Evolutionary conservation across 2,113 vertebrate genomes (phyloP).

Genomic region (Nothoprocta pentlandii): DNA sequence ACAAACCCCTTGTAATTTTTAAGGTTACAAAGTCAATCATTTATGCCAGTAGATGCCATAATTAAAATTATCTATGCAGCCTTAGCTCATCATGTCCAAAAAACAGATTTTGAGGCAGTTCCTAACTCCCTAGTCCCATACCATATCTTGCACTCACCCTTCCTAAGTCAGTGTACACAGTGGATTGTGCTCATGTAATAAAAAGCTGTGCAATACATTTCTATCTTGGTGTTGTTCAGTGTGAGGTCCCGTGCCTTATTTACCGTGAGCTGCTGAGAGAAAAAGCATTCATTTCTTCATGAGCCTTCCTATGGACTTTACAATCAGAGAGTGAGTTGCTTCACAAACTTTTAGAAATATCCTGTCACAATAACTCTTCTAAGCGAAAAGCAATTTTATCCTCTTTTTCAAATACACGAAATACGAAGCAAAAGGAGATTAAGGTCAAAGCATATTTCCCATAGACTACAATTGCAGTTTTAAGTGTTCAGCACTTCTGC

Average conservation of each 20-base stretch:
- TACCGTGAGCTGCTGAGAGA: rapidly evolving
- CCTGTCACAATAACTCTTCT: neutral
- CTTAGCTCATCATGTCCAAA: neutral
- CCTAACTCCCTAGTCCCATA: rapidly evolving
- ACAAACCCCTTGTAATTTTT: neutral
- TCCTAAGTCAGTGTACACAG: rapidly evolving
- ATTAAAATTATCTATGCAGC: neutral
- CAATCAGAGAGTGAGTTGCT: rapidly evolving
- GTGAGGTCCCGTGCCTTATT: neutral
- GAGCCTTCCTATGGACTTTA: neutral
- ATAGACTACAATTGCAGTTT: neutral
- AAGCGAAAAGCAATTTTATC: neutral
- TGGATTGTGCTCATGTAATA: neutral
- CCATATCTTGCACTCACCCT: rapidly evolving
- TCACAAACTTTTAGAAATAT: neutral
- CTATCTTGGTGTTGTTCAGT: rapidly evolving
- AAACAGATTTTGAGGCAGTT: neutral
- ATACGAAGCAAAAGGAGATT: neutral
- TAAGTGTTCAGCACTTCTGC: neutral
- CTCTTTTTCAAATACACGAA: neutral
- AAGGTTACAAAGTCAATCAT: neutral
- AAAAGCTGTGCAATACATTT: neutral
- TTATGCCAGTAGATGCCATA: neutral
- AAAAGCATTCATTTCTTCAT: neutral
- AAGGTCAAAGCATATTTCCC: neutral